These are phyloP conservation scores for Lanius ludovicianus DNA, from an alignment of 2,113 vertebrate genomes.

Conservation along the genomic window DNA sequence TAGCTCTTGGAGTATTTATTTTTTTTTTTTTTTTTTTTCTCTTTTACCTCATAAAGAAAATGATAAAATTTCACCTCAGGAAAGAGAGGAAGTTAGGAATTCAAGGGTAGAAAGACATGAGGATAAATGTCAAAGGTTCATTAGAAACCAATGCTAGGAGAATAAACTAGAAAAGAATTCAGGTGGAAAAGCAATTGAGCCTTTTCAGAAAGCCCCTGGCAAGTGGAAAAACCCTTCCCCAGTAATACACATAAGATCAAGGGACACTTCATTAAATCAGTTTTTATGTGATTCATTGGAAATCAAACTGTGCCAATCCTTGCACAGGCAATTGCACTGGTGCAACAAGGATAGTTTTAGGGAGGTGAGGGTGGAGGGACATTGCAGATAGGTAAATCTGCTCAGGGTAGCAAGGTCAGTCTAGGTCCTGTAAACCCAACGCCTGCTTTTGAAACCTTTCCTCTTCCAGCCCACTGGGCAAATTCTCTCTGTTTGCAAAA, in stretches of 20 bases:
- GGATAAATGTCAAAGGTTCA: conserved; percentile 22
- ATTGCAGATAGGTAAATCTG: neutral
- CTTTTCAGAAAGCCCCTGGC: conserved; percentile 30
- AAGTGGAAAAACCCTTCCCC: neutral
- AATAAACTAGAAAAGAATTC: conserved; percentile 4
- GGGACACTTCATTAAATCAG: conserved; percentile 1
- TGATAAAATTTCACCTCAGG: conserved; percentile 9
- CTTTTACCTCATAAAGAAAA: neutral
- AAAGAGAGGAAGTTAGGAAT: neutral
- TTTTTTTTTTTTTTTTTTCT: neutral
- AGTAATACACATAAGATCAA: neutral
- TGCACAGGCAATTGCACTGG: neutral
- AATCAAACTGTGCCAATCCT: neutral
- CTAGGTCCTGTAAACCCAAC: neutral
- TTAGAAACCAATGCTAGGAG: neutral
- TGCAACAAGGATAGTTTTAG: neutral
- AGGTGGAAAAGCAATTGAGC: conserved; percentile 3
- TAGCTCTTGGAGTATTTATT: conserved; percentile 15
- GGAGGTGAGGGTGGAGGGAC: neutral
- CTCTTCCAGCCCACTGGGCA: neutral
- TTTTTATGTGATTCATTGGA: neutral
- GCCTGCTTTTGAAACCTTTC: neutral
- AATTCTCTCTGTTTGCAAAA: neutral
- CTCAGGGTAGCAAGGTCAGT: neutral
- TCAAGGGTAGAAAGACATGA: neutral